A percentile compares a stretch with the other conserved stretches of the same genome.
Conservation (phyloP, 2,797 vertebrate genomes). For the Vultur gryphus region DNA sequence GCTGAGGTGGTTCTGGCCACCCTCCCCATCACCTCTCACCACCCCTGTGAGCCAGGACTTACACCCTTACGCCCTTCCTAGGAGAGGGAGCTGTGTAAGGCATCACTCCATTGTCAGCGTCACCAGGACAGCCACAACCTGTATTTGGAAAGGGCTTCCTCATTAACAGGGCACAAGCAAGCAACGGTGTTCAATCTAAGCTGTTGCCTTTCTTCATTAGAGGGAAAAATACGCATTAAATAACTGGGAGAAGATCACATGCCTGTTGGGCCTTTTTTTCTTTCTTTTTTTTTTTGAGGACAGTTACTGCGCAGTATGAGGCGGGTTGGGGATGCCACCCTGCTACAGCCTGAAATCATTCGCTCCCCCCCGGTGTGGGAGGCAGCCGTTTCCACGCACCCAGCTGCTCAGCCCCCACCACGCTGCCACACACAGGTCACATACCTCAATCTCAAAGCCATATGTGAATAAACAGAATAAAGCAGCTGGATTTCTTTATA, state of each 20-base stretch:
- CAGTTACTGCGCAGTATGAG: not conserved
- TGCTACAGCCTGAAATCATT: not conserved
- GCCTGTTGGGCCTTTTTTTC: not conserved
- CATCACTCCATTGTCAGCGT: accelerated
- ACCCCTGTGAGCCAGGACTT: not conserved
- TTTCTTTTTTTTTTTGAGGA: not conserved
- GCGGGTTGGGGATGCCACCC: not conserved
- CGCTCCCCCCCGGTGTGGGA: accelerated
- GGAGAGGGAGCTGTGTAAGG: not conserved
- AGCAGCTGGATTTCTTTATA: not conserved
- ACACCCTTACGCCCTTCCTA: not conserved
- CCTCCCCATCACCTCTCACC: not conserved
- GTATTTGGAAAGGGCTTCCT: not conserved
- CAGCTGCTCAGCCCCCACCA: not conserved
- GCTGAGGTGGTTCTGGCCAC: not conserved
- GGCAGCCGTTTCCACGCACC: not conserved
- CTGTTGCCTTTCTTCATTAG: not conserved
- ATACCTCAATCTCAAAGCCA: not conserved
- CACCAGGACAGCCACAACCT: not conserved
- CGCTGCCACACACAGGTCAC: not conserved
- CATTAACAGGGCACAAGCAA: not conserved
- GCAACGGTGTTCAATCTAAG: not conserved
- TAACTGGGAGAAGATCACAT: not conserved
- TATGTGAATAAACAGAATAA: not conserved
- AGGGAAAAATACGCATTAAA: not conserved